phyloP scores from a whole-genome alignment of 2,888 invertebrate genomes.

The Drosophila colorata region DNA sequence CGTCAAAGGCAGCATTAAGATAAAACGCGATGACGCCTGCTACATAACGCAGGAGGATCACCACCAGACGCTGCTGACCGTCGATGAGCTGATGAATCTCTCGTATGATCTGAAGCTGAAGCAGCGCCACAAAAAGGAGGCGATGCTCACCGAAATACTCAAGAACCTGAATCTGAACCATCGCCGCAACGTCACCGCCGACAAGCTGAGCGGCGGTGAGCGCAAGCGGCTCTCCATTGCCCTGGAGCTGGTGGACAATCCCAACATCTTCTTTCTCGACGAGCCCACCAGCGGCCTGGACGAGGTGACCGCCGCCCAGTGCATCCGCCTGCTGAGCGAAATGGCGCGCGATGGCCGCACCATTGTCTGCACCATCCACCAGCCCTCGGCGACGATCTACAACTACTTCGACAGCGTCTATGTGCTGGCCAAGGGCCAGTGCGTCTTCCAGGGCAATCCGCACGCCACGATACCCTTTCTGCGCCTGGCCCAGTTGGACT shows the following conservation, averaged over 20 bases:
- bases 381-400: constrained; percentile 89
- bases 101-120: constrained; percentile 91
- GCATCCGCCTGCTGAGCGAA: constrained; percentile 87
- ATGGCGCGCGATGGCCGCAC: constrained; percentile 88
- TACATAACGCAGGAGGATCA: constrained; percentile 93
- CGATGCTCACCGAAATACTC: constrained; percentile 83
- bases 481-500: constrained; percentile 86
- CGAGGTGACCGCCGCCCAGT: constrained; percentile 88
- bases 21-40: constrained; percentile 91
- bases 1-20: constrained; percentile 89
- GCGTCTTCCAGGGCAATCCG: constrained; percentile 89
- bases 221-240: constrained; percentile 93
- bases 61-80: constrained; percentile 90
- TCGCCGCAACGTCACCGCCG: constrained; percentile 84
- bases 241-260: constrained; percentile 93
- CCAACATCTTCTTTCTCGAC: constrained; percentile 93
- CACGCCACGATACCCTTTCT: constrained; percentile 88
- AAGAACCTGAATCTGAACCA: constrained; percentile 83
- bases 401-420: constrained; percentile 89
- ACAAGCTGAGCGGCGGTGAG: constrained; percentile 91
- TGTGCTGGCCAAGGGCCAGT: constrained; percentile 88
- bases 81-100: constrained; percentile 91
- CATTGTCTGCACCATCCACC: constrained; percentile 90
- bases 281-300: constrained; percentile 92
- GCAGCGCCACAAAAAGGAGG: constrained; percentile 67